These are phyloP conservation scores for Muntiacus muntjak DNA, from an alignment of 2,113 vertebrate genomes.

Conservation along the genomic window DNA sequence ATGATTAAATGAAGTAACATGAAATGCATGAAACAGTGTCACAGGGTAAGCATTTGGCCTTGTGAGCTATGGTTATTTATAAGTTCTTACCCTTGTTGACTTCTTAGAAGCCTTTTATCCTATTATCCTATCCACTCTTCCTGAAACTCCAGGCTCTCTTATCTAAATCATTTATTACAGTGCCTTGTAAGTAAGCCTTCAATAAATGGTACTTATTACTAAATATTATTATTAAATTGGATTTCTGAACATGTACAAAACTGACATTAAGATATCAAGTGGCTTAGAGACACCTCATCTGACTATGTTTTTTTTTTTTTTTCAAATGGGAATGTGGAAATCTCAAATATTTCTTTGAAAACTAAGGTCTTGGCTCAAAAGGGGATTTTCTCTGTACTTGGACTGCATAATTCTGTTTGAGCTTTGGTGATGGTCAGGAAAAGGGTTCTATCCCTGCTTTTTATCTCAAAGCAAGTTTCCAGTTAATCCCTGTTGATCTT, in stretches of 20 bases:
- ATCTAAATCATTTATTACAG: not conserved
- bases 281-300: not conserved
- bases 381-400: not conserved
- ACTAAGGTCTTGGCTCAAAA: not conserved
- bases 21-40: not conserved
- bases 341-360: conserved; percentile 23
- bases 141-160: not conserved
- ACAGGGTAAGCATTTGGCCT: not conserved
- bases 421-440: not conserved
- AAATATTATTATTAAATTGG: not conserved
- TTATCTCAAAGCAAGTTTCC: conserved; percentile 9
- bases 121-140: not conserved
- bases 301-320: not conserved
- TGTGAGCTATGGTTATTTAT: not conserved
- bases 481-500: conserved; percentile 18
- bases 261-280: not conserved
- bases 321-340: not conserved
- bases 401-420: not conserved
- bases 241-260: conserved; percentile 36
- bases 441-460: not conserved
- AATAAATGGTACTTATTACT: not conserved
- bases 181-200: not conserved
- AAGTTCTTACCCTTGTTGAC: not conserved
- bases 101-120: not conserved
- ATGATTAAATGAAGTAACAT: not conserved